Conservation (phyloP, 2,888 invertebrate species). For the Diarsia dahlii region DNA sequence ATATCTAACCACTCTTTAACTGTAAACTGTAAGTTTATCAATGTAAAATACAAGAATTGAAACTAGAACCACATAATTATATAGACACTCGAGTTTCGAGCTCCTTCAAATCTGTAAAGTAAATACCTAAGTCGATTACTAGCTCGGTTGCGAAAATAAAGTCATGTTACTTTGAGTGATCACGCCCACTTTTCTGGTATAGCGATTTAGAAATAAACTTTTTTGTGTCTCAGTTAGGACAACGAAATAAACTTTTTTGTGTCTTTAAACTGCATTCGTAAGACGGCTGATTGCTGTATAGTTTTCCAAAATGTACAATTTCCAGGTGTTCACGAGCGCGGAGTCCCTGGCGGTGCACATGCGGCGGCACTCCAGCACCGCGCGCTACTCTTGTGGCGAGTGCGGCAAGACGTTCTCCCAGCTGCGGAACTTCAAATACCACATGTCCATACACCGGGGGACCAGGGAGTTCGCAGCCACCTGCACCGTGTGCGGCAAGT, state of each 20-base stretch:
- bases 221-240: background rate
- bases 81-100: slow-evolving; percentile 10
- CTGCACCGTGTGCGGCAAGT: slow-evolving; percentile 93
- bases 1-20: background rate
- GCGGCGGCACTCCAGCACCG: slow-evolving; percentile 75
- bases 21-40: background rate
- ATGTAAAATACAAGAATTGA: background rate
- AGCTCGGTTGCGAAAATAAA: background rate
- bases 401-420: slow-evolving; percentile 96
- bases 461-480: slow-evolving; percentile 95
- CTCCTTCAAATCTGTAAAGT: slow-evolving; percentile 15
- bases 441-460: slow-evolving; percentile 95
- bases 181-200: background rate
- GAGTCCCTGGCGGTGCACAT: slow-evolving; percentile 74
- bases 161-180: background rate
- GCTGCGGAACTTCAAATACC: slow-evolving; percentile 96
- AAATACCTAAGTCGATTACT: slow-evolving; percentile 2
- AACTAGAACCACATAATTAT: slow-evolving; percentile 16
- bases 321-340: slow-evolving; percentile 76
- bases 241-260: background rate
- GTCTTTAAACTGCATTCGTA: background rate
- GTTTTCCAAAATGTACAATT: slow-evolving; percentile 16
- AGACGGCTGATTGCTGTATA: background rate
- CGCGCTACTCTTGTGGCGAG: slow-evolving; percentile 93
- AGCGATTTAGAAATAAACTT: background rate